A percentile compares a stretch with the other conserved stretches of the same genome.
These are phyloP conservation scores for Cephus cinctus DNA, from an alignment of 1,140 invertebrate genomes.

Conservation along the genomic window DNA sequence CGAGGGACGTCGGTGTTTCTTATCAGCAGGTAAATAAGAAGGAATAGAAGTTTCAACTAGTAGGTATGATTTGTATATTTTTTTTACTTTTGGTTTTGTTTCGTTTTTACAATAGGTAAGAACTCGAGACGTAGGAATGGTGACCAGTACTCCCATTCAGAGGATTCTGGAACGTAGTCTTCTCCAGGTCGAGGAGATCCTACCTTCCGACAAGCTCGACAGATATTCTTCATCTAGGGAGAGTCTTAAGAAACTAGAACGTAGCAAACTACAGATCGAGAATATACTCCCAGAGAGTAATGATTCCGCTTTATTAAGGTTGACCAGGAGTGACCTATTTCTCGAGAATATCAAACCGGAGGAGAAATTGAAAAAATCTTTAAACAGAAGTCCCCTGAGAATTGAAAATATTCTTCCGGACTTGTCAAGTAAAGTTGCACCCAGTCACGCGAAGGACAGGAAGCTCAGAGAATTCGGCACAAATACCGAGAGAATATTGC, in stretches of 20 bases:
- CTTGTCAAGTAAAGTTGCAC: not conserved
- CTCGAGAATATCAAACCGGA: conserved; percentile 18
- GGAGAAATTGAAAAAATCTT: conserved; percentile 9
- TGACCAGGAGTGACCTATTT: conserved; percentile 13
- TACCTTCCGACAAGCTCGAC: too few relatives aligned
- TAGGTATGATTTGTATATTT: too few relatives aligned
- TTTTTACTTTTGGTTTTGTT: not conserved
- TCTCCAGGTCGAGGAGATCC: conserved; percentile 24
- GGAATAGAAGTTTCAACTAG: too few relatives aligned
- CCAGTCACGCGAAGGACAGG: conserved; percentile 1
- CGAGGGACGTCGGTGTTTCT: conserved; percentile 65
- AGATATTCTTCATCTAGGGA: too few relatives aligned
- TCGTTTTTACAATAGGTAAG: not conserved
- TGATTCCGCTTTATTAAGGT: not conserved
- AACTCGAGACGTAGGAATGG: conserved; percentile 40
- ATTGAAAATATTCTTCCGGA: conserved; percentile 23
- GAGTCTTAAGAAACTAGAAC: not conserved
- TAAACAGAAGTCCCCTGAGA: conserved; percentile 18
- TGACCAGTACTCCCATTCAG: conserved; percentile 40
- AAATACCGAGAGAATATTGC: conserved; percentile 14
- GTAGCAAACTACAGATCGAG: conserved; percentile 1
- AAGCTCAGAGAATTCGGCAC: conserved; percentile 16
- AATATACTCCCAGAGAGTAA: not conserved
- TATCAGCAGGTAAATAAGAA: conserved; percentile 52
- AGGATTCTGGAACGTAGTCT: conserved; percentile 16